Percentiles rank a stretch among this genome's conserved stretches.
phyloP scores from a whole-genome alignment of 1,140 invertebrate species.

The Drosophila paulistorum region DNA sequence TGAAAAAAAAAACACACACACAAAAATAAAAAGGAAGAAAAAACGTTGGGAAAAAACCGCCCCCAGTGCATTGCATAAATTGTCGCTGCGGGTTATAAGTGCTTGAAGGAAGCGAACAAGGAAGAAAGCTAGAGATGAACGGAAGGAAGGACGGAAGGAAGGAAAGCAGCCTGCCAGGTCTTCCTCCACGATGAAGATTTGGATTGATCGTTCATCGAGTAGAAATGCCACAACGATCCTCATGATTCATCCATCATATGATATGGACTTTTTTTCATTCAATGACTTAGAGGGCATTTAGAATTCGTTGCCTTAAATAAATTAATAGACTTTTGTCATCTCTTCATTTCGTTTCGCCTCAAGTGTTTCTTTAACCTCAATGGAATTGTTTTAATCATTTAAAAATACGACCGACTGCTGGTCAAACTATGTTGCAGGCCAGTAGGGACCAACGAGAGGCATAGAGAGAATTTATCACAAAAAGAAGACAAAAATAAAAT shows the following conservation, averaged over 20 bases:
- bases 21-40: conserved; percentile 54
- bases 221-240: neutral
- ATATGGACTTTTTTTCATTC: no score
- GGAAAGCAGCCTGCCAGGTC: neutral
- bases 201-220: neutral
- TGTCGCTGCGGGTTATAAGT: conserved; percentile 51
- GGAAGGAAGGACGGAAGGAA: neutral
- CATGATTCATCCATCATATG: no score
- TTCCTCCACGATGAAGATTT: neutral
- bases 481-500: neutral
- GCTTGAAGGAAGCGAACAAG: conserved; percentile 4
- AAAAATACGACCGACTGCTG: conserved; percentile 19
- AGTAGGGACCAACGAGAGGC: conserved; percentile 50
- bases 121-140: neutral
- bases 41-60: conserved; percentile 20
- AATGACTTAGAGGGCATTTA: no score
- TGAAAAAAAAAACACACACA: neutral
- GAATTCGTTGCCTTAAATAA: neutral
- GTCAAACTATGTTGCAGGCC: conserved; percentile 36
- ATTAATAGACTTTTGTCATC: neutral
- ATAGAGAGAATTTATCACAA: neutral
- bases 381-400: conserved; percentile 35
- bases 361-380: conserved; percentile 40
- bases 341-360: conserved; percentile 19
- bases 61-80: conserved; percentile 62